Base-by-base conservation (phyloP, 1,140 invertebrate species). In the Lerema accius region DNA sequence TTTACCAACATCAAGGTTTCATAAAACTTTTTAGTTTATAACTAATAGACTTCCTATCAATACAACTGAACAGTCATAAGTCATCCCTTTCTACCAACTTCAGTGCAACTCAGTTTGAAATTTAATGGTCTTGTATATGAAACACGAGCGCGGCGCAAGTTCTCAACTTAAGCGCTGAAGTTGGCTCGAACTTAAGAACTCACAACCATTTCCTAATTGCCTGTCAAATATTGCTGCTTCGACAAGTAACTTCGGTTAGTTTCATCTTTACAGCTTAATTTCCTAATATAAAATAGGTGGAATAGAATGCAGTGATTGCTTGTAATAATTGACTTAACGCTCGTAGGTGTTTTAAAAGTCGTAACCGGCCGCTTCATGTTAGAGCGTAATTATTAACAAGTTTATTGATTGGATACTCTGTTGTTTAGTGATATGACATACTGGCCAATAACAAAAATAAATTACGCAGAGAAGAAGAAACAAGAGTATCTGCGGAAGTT, bases 71-170 rank as follows among this genome's bases (percentile, higher is more conserved):
- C n/a, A 56, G 23, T 46, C 10, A 11, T 58, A 45, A 46, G 42
- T 45, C 26, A 45, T 58, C 53, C 7, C 40, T 56, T 42, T 28
- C 26, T 14, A 3, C 6, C 15, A 58, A 58, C 23, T 46, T 35
- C 6, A 13, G 55, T 46, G 28, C 11, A 58, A 58, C 26, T 45
- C 23, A 53, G 10, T 42, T 26, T 46, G 55, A 58, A 58, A 58
- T 58, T 58, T 58, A 58, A 58, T 58, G 45, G 55, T 28, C 42
- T 58, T 35, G 55, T 58, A 58, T 58, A 46, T 58, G 55, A 58
- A 58, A 46, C 42, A 46, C 19, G 42, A 58, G 55, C 28, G 35
- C 32, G 7, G 35, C 40, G 10, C 35, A 58, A 58, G 14, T 58
- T 58, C 42, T 15, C 53, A 45, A 58, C 55, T 58, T 56, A 43